Evolutionary conservation across 2,797 vertebrate genomes (phyloP).

Genomic region (Perodicticus potto): DNA sequence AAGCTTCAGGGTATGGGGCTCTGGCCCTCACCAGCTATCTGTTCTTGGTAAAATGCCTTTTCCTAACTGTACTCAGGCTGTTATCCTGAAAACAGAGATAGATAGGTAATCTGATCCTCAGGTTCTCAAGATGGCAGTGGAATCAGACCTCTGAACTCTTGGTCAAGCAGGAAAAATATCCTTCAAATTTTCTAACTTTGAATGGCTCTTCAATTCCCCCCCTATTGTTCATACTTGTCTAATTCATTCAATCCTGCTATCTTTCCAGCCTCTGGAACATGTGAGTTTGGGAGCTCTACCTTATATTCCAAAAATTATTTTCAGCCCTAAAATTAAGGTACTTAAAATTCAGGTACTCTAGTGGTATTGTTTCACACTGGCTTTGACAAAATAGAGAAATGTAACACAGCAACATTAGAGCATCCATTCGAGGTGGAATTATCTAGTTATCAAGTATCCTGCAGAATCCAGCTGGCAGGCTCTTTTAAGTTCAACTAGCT

Average conservation of each 20-base stretch:
- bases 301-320: slow-evolving; percentile 22
- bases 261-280: background rate
- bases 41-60: background rate
- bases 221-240: background rate
- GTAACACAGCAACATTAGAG: background rate
- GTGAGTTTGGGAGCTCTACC: background rate
- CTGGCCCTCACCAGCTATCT: background rate
- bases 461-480: background rate
- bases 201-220: background rate
- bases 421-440: background rate
- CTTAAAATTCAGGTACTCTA: slow-evolving; percentile 3
- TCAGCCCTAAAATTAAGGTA: background rate
- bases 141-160: background rate
- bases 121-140: background rate
- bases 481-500: slow-evolving; percentile 8
- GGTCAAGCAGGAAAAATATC: background rate
- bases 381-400: background rate
- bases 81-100: slow-evolving; percentile 4
- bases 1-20: background rate
- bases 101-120: background rate
- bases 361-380: background rate
- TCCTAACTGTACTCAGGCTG: background rate
- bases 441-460: background rate
- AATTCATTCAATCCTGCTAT: background rate
- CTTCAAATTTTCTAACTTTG: background rate